These are phyloP conservation scores for Bambusicola thoracicus DNA, from an alignment of 2,113 vertebrate genomes.

Conservation along the genomic window DNA sequence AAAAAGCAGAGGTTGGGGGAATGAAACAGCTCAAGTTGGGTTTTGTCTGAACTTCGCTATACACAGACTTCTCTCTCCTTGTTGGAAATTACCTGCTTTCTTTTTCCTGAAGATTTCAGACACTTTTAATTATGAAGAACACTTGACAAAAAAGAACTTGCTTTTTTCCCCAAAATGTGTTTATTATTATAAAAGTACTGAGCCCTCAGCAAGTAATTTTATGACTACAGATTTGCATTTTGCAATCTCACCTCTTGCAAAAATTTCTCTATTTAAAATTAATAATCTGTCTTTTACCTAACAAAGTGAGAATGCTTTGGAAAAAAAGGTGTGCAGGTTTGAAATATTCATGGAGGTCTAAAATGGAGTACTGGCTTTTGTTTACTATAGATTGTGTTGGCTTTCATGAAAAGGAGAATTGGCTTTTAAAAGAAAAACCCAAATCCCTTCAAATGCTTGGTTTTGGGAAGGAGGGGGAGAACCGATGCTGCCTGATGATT, in stretches of 20 bases:
- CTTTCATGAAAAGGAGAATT: conserved; percentile 39
- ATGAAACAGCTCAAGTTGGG: not conserved
- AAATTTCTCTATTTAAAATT: conserved; percentile 10
- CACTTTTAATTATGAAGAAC: not conserved
- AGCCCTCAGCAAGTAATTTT: not conserved
- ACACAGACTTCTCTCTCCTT: not conserved
- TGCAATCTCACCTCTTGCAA: conserved; percentile 7
- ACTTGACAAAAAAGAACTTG: not conserved
- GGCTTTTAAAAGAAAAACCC: conserved; percentile 50
- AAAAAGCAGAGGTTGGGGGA: conserved; percentile 5
- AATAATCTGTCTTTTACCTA: not conserved
- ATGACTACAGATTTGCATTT: not conserved
- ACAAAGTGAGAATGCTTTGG: not conserved
- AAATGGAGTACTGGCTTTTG: conserved; percentile 41
- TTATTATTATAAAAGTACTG: not conserved
- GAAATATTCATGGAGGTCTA: conserved; percentile 45
- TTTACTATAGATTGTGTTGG: conserved; percentile 37
- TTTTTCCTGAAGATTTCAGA: not conserved
- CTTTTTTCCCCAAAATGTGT: not conserved
- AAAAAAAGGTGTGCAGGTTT: not conserved
- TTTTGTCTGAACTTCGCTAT: not conserved
- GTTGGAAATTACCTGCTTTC: not conserved
- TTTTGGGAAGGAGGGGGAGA: conserved; percentile 42
- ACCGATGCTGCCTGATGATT: conserved; percentile 33
- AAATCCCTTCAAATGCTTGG: not conserved